These are phyloP conservation scores for Trachymyrmex cornetzi DNA, from an alignment of 1,140 invertebrate species.

Conservation along the genomic window DNA sequence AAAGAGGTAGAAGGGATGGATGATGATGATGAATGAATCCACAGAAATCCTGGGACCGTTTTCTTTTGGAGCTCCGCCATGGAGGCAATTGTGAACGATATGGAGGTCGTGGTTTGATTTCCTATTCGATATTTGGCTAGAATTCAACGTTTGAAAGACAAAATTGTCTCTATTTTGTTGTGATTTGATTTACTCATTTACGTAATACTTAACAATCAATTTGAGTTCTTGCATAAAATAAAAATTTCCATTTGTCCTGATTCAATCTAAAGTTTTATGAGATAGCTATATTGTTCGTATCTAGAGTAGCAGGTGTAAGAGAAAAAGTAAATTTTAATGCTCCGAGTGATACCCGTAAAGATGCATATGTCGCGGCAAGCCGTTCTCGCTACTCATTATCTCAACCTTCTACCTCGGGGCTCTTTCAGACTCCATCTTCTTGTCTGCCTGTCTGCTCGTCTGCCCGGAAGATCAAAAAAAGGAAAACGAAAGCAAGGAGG, in stretches of 20 bases:
- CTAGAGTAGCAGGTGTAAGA: slow-evolving; percentile 45
- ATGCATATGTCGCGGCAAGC: slow-evolving; percentile 63
- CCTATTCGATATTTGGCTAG: slow-evolving; percentile 20
- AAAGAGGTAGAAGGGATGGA: slow-evolving; percentile 77
- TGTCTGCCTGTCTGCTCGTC: slow-evolving; percentile 69
- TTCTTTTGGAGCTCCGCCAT: slow-evolving; percentile 79
- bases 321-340: slow-evolving; percentile 41
- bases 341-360: slow-evolving; percentile 52
- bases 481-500: not conserved
- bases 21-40: slow-evolving; percentile 84
- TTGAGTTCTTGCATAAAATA: not conserved
- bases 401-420: slow-evolving; percentile 62
- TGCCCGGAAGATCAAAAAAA: slow-evolving; percentile 65
- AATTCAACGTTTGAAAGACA: slow-evolving; percentile 10
- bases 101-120: slow-evolving; percentile 54
- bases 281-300: not conserved
- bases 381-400: slow-evolving; percentile 72
- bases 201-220: not conserved
- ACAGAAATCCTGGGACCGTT: slow-evolving; percentile 80
- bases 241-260: not conserved
- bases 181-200: slow-evolving; percentile 4
- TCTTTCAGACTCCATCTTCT: slow-evolving; percentile 71
- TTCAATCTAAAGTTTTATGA: not conserved
- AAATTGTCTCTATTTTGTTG: slow-evolving; percentile 1
- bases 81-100: slow-evolving; percentile 70